Evolutionary conservation across 2,797 vertebrate species (phyloP), one percentile per base, ranked within the genome.

Genomic region (Distichodus sexfasciatus): DNA sequence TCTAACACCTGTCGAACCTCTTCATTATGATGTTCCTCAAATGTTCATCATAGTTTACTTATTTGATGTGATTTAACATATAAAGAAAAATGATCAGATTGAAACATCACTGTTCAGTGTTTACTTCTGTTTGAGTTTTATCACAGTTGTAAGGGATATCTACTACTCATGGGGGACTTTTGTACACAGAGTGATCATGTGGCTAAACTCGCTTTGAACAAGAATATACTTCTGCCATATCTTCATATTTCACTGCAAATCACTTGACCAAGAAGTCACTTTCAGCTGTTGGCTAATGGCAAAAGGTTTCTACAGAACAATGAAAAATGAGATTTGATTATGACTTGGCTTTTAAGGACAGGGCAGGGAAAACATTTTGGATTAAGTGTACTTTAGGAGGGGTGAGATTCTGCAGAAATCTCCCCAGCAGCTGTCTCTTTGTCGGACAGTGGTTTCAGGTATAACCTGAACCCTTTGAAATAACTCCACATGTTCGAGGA

Each of bases 251-350:
- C 14, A 36, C 35, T 24, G 9, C n/a, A 53, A 66, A 40, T 69
- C 53, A 76, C 76, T 79, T 79, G 67, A 50, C 57, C 64, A 79
- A 64, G 61, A 81, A 60, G 75, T 78, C 76, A 77, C 62, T 31
- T 82, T 72, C 48, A 43, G 71, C 77, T 54, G 35, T 84, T 83
- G 81, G 60, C 77, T 79, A 83, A 82, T 76, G 76, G 80, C 84
- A 84, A 85, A 54, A 84, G 78, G 74, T 71, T 69, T 69, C 84
- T 83, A 82, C 73, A 73, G 71, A 84, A 77, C 78, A 63, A 84
- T 87, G 82, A 88, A 85, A 84, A 83, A 81, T 61, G 15, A 61
- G 84, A 87, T 85, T 82, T 85, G 85, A 84, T 84, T 78, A 81
- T 72, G 75, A 76, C 61, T 21, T 53, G 33, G 79, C 79, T 69